Evolutionary conservation across 2,113 vertebrate species (phyloP).

Genomic region (Nettapus auritus): DNA sequence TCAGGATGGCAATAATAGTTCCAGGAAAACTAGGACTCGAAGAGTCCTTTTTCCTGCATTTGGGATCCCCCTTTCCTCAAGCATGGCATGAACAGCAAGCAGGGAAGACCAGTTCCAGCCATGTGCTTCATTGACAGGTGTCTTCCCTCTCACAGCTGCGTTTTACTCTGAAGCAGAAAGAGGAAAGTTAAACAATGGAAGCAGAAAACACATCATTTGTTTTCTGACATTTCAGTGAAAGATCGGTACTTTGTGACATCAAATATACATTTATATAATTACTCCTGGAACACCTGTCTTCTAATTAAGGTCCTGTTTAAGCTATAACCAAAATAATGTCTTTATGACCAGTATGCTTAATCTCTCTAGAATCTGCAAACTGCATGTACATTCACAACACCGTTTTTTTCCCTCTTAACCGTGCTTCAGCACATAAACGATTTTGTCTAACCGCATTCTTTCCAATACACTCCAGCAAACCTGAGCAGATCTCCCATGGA

Average conservation of each 20-base stretch:
- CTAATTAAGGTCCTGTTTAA: neutral
- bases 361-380: neutral
- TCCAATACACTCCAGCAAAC: neutral
- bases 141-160: neutral
- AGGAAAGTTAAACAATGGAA: neutral
- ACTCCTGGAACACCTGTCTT: neutral
- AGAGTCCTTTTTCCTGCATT: neutral
- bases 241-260: neutral
- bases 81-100: neutral
- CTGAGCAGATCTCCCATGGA: neutral
- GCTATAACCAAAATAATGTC: neutral
- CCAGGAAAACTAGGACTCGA: neutral
- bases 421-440: neutral
- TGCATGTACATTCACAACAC: neutral
- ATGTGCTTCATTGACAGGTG: neutral
- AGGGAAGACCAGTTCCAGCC: neutral
- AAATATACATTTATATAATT: neutral
- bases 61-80: neutral
- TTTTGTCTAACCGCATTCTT: neutral
- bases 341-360: neutral
- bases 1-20: neutral
- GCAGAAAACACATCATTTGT: neutral
- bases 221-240: neutral
- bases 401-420: neutral
- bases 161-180: neutral